Evolutionary conservation across 2,888 invertebrate species (phyloP), one percentile per base, ranked within the genome.

Genomic region (Protophormia terraenovae): DNA sequence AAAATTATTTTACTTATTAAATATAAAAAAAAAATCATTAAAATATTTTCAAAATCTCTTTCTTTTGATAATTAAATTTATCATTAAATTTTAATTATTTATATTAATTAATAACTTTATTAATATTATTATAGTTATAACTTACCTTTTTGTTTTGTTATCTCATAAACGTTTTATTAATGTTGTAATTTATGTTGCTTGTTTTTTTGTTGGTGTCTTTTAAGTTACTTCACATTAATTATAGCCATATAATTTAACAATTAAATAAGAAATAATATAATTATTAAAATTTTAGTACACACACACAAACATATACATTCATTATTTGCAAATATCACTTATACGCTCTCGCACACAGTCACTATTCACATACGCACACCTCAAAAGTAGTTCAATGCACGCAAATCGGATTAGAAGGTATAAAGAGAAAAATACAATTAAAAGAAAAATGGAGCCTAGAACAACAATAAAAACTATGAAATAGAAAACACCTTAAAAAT

Each of bases 401-500:
- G 90, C 88, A 90, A 90, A 90, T 90, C 90, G 90, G 91, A 90
- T 90, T 91, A 87, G 84, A 84, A 81, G 75, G 76, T 77, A 76
- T 35, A 29, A 45, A 75, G n/a, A n/a, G n/a, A n/a, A n/a, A n/a
- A n/a, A n/a, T n/a, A n/a, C n/a, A n/a, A n/a, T n/a, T n/a, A n/a
- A n/a, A n/a, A n/a, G n/a, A n/a, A n/a, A n/a, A n/a, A 60, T 53
- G 47, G 45, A 78, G 64, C 58, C 78, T 79, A 79, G 62, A 85
- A 75, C 24, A 69, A 38, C 47, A 29, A 38, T 10, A 12, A 24
- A 19, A 35, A 12, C 2, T 47, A 47, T 27, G 22, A 32, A 32
- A 35, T 55, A 50, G 24, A 77, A 47, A 53, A 50, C 53, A 55
- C 58, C 60, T 62, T 67, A 64, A 41, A 53, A 16, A n/a, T n/a